Percentiles rank a stretch among this genome's conserved stretches.
Conservation (phyloP, 2,888 invertebrate species). For the Drosophila mercatorum region DNA sequence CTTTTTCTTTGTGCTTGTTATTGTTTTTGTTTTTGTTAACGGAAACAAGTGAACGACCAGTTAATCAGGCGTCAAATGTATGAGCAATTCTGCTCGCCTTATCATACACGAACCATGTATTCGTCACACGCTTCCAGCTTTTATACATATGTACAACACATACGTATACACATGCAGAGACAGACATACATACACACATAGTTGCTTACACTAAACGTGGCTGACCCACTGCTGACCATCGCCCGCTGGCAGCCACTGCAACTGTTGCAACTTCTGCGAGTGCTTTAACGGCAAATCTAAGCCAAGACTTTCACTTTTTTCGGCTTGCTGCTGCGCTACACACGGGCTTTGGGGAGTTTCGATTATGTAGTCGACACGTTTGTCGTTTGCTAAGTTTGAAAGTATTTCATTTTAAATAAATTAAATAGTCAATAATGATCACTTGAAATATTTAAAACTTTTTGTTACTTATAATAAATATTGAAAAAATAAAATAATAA, state of each 20-base stretch:
- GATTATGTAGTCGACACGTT: conserved; percentile 3
- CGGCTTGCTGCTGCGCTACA: conserved; percentile 6
- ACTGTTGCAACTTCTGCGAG: conserved; percentile 19
- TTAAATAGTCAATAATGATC: not conserved
- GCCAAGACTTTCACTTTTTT: conserved; percentile 40
- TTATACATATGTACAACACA: not conserved
- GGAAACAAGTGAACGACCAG: conserved; percentile 7
- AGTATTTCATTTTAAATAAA: not conserved
- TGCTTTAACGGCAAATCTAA: conserved; percentile 31
- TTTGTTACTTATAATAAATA: too few species aligned
- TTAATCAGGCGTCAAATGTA: not conserved
- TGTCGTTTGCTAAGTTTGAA: not conserved
- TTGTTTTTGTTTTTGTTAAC: not conserved
- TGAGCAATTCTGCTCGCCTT: conserved; percentile 1
- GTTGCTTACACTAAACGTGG: not conserved
- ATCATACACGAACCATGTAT: not conserved
- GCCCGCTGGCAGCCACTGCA: conserved; percentile 6
- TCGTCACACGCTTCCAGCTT: conserved; percentile 6
- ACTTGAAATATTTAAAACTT: too few species aligned
- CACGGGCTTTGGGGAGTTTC: not conserved
- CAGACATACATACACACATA: not conserved
- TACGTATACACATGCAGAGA: not conserved
- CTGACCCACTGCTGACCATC: not conserved
- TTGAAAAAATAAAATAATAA: not conserved
- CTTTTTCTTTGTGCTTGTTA: not conserved